Conservation (phyloP, 2,888 invertebrate genomes). For the Hypena proboscidalis region DNA sequence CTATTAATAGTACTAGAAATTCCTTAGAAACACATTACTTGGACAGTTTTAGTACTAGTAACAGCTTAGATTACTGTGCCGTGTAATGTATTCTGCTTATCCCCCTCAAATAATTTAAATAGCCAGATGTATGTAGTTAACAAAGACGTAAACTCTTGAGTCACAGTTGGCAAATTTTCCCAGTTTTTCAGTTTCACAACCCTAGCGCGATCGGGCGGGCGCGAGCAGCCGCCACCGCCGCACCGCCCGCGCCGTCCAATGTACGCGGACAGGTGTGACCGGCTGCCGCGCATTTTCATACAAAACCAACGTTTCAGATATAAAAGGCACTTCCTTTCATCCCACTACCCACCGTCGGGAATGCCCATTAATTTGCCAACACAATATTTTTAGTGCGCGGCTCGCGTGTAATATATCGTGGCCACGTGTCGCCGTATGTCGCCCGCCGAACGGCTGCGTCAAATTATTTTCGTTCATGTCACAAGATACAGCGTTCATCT, state of each 20-base stretch:
- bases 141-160: no score
- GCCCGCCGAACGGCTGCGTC: slow-evolving; percentile 82
- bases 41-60: no score
- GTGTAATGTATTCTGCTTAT: no score
- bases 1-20: no score
- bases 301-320: slow-evolving; percentile 84
- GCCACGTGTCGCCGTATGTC: slow-evolving; percentile 85
- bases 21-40: no score
- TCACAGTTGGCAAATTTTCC: neutral
- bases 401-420: slow-evolving; percentile 85
- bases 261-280: slow-evolving; percentile 80
- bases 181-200: slow-evolving; percentile 36
- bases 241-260: slow-evolving; percentile 52
- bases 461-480: slow-evolving; percentile 85
- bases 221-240: slow-evolving; percentile 37
- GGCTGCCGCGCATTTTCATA: slow-evolving; percentile 83
- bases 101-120: no score
- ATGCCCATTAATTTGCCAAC: slow-evolving; percentile 86
- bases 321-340: slow-evolving; percentile 85
- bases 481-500: slow-evolving; percentile 84
- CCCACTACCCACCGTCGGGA: slow-evolving; percentile 83
- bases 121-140: no score
- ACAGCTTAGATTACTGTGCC: no score
- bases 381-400: slow-evolving; percentile 85
- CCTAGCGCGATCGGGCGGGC: slow-evolving; percentile 45